Conservation (phyloP, 23 tunicate species). For the Phallusia fumigata region DNA sequence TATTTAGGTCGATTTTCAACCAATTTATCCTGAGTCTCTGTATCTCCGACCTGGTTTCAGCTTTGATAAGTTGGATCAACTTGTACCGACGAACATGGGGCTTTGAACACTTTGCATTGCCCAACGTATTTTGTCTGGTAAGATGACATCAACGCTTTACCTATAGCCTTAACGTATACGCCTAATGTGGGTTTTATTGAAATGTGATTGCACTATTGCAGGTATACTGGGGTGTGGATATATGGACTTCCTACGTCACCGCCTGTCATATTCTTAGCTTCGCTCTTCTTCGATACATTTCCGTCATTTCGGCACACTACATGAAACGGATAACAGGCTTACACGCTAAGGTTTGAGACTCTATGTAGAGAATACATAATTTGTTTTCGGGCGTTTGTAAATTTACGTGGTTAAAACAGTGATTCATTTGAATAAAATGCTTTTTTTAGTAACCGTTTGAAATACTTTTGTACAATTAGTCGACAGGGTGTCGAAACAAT, state of each 20-base stretch:
- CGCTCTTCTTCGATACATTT: conserved; percentile 39
- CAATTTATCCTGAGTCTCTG: conserved; percentile 51
- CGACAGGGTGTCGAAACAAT: too few species aligned
- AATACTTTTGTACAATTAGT: too few species aligned
- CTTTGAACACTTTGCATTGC: conserved; percentile 38
- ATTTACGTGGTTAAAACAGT: too few species aligned
- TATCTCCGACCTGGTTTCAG: conserved; percentile 65
- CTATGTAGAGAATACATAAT: too few species aligned
- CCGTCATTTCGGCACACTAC: conserved; percentile 32
- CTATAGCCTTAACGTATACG: too few species aligned
- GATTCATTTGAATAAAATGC: too few species aligned
- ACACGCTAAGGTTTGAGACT: not conserved
- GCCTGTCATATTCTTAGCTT: conserved; percentile 55
- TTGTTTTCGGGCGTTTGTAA: too few species aligned
- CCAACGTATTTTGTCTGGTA: conserved; percentile 61
- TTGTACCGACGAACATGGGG: conserved; percentile 79
- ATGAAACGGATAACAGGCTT: conserved; percentile 7
- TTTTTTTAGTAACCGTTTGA: too few species aligned
- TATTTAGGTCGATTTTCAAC: conserved; percentile 26
- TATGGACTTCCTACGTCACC: conserved; percentile 57
- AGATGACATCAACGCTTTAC: too few species aligned
- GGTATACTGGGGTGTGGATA: conserved; percentile 60
- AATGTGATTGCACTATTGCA: too few species aligned
- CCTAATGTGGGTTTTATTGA: too few species aligned
- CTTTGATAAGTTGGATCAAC: conserved; percentile 63